Percentiles rank a stretch among this genome's conserved stretches.
Evolutionary conservation across 2,113 vertebrate species (phyloP).

Genomic region (Tauraco erythrolophus): DNA sequence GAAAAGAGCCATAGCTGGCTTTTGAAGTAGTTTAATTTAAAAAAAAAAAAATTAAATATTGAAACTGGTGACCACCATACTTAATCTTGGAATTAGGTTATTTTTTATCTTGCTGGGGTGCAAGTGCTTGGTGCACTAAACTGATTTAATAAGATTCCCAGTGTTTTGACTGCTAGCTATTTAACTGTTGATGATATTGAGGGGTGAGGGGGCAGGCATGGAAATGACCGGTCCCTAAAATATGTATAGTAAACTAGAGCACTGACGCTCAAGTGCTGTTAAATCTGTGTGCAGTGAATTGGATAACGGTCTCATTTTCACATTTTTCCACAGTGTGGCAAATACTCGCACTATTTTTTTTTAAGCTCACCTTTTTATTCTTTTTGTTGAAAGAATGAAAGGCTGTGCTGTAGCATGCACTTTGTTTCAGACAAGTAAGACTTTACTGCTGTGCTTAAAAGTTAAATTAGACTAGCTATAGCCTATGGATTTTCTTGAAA

Average conservation of each 20-base stretch:
- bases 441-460: neutral
- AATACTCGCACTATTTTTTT: accelerated
- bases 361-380: neutral
- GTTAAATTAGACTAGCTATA: neutral
- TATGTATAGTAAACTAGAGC: neutral
- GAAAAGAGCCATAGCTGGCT: neutral
- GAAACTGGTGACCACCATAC: neutral
- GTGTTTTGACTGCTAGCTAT: neutral
- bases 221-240: neutral
- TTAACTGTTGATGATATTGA: neutral
- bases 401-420: neutral
- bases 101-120: neutral
- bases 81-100: neutral
- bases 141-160: neutral
- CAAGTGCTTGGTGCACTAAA: neutral
- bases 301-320: neutral
- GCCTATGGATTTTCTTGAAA: neutral
- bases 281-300: neutral
- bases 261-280: neutral
- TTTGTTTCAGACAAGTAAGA: neutral
- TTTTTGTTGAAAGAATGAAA: neutral
- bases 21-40: neutral
- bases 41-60: neutral
- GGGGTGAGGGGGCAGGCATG: no score
- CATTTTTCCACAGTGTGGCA: neutral